A percentile compares a stretch with the other conserved stretches of the same genome.
phyloP scores from a whole-genome alignment of 2,113 vertebrate species.

The Callospermophilus lateralis region DNA sequence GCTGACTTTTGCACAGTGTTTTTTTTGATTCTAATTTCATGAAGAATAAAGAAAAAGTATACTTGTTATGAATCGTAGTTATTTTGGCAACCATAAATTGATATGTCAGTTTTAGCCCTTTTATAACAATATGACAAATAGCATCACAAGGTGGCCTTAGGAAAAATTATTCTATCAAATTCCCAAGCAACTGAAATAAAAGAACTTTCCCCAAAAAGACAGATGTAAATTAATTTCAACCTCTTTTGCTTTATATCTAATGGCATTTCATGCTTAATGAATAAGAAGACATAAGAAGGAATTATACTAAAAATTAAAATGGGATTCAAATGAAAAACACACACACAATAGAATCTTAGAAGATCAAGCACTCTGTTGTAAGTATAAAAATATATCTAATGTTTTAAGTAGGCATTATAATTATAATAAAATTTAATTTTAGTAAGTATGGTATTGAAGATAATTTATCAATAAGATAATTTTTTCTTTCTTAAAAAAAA shows the following conservation, averaged over 20 bases:
- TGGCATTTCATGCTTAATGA: constrained; percentile 38
- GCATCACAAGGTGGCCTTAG: not conserved
- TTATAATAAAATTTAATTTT: not conserved
- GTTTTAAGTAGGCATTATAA: not conserved
- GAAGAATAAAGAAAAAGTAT: constrained; percentile 47
- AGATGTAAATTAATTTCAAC: constrained; percentile 46
- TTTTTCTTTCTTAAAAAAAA: not conserved
- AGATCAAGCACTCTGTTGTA: not conserved
- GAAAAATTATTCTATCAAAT: constrained; percentile 77
- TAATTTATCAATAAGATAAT: not conserved
- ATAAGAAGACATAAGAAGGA: not conserved
- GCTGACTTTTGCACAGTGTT: not conserved
- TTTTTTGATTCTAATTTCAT: not conserved
- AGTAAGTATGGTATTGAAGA: not conserved
- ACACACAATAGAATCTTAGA: not conserved
- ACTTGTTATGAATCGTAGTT: constrained; percentile 74
- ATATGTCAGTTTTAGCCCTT: constrained; percentile 79
- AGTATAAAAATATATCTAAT: not conserved
- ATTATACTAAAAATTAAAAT: not conserved
- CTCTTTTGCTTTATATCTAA: constrained; percentile 41
- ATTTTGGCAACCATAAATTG: constrained; percentile 74
- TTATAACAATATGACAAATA: constrained; percentile 78
- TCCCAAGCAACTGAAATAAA: constrained; percentile 61
- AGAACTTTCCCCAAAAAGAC: constrained; percentile 26
- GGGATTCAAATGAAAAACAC: not conserved